These are phyloP conservation scores for Morinoia aosen DNA, from an alignment of 2,888 invertebrate genomes.

Conservation along the genomic window DNA sequence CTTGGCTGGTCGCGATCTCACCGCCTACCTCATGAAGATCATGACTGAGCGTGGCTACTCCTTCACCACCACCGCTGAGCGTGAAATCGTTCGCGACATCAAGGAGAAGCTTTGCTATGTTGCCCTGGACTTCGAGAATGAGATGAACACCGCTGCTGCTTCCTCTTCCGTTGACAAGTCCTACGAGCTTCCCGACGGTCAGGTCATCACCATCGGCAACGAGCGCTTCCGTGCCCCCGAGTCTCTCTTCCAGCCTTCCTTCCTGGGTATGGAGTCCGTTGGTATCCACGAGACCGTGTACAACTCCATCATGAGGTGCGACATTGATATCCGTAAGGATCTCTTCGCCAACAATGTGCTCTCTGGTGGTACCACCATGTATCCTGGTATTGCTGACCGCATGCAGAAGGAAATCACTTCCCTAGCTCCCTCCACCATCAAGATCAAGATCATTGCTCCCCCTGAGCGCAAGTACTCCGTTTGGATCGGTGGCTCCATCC, in stretches of 20 bases:
- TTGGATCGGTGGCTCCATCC: constrained; percentile 92
- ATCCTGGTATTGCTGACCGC: constrained; percentile 33
- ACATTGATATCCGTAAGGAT: constrained; percentile 85
- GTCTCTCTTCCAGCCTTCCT: constrained; percentile 79
- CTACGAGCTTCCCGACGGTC: constrained; percentile 67
- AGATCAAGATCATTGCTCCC: constrained; percentile 95
- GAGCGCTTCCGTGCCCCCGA: constrained; percentile 90
- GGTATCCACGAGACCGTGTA: constrained; percentile 60
- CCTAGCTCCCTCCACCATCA: constrained; percentile 78
- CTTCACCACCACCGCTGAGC: constrained; percentile 67
- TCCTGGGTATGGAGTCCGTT: constrained; percentile 72
- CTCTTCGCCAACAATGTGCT: constrained; percentile 73
- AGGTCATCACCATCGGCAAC: constrained; percentile 67
- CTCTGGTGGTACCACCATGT: constrained; percentile 68
- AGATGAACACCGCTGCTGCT: constrained; percentile 68
- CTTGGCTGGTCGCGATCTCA: too few relatives aligned
- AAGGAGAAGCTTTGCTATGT: constrained; percentile 68
- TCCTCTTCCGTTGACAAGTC: constrained; percentile 65
- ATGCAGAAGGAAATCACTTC: constrained; percentile 59
- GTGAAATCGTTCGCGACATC: constrained; percentile 67
- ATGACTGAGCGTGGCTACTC: constrained; percentile 67
- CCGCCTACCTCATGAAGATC: constrained; percentile 86
- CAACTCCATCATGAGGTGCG: constrained; percentile 75
- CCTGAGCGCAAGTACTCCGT: constrained; percentile 92
- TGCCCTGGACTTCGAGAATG: constrained; percentile 65